Percentiles rank a stretch among this genome's conserved stretches.
Conservation (phyloP, 2,888 invertebrate species). For the Volucella inflata region DNA sequence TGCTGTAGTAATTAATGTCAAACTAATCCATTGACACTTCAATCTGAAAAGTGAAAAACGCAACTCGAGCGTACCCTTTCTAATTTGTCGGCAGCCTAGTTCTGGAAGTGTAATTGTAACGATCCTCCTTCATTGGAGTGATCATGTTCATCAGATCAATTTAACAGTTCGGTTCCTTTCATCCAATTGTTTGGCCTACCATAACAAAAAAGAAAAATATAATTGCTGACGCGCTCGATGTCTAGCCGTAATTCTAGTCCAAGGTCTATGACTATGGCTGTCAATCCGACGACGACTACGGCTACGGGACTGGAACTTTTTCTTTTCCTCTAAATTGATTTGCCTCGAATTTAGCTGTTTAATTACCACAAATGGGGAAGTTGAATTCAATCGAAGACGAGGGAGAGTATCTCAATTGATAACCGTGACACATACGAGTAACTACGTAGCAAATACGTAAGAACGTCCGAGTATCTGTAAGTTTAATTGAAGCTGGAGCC, state of each 20-base stretch:
- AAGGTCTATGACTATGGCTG: constrained; percentile 44
- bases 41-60: not conserved
- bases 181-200: constrained; percentile 51
- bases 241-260: constrained; percentile 51
- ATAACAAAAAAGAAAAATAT: not conserved
- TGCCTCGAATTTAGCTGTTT: constrained; percentile 40
- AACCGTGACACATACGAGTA: no score
- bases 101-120: no score
- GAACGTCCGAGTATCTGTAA: constrained; percentile 22
- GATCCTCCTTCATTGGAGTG: not conserved
- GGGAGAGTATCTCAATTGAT: no score
- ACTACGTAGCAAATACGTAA: no score
- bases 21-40: constrained; percentile 51
- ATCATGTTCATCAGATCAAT: constrained; percentile 2
- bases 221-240: constrained; percentile 29
- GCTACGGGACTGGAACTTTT: not conserved
- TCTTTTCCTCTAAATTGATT: constrained; percentile 41
- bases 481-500: constrained; percentile 68
- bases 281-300: no score
- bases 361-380: constrained; percentile 31
- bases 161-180: constrained; percentile 44
- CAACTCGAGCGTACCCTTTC: no score
- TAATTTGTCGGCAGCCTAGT: no score
- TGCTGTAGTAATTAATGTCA: constrained; percentile 39
- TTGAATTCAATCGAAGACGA: constrained; percentile 5